Evolutionary conservation across 1,140 invertebrate genomes (phyloP).

Genomic region (Eumeta japonica): DNA sequence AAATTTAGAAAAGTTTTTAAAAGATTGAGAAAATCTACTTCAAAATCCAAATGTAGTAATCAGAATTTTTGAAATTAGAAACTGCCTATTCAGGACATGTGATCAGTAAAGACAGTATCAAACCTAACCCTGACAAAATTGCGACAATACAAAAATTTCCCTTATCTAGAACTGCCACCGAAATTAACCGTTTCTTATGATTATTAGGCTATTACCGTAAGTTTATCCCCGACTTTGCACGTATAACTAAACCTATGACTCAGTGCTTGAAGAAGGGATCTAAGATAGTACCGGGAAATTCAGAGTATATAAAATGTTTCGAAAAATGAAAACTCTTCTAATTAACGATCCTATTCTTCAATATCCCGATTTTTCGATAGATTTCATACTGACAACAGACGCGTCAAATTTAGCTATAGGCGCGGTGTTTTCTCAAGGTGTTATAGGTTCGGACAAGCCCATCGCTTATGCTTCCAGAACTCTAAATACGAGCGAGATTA

Average conservation of each 20-base stretch:
- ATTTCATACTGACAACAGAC: constrained; percentile 25
- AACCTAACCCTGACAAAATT: constrained; percentile 15
- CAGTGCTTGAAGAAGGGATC: too few relatives aligned
- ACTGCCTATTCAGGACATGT: constrained; percentile 14
- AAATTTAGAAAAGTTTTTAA: too few relatives aligned
- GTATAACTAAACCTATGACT: constrained; percentile 1
- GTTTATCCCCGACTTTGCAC: constrained; percentile 6
- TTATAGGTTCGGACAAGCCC: too few relatives aligned
- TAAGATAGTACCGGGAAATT: too few relatives aligned
- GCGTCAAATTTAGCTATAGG: constrained; percentile 14
- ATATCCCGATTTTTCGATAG: constrained; percentile 18
- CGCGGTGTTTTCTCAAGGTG: constrained; percentile 13
- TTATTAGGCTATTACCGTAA: too few relatives aligned
- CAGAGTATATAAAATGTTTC: constrained; percentile 2
- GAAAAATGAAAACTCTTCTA: too few relatives aligned
- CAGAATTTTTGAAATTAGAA: too few relatives aligned
- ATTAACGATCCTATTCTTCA: constrained; percentile 16
- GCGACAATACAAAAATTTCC: constrained; percentile 1
- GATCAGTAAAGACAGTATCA: constrained; percentile 10
- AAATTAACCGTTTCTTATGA: constrained; percentile 27
- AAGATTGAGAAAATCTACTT: constrained; percentile 1
- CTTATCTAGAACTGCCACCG: too few relatives aligned
- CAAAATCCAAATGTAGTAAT: too few relatives aligned
- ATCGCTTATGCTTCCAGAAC: too few relatives aligned
- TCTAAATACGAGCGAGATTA: too few relatives aligned